Percentiles rank a stretch among this genome's conserved stretches.
phyloP scores from a whole-genome alignment of 2,113 vertebrate species.

The Kobus ellipsiprymnus region DNA sequence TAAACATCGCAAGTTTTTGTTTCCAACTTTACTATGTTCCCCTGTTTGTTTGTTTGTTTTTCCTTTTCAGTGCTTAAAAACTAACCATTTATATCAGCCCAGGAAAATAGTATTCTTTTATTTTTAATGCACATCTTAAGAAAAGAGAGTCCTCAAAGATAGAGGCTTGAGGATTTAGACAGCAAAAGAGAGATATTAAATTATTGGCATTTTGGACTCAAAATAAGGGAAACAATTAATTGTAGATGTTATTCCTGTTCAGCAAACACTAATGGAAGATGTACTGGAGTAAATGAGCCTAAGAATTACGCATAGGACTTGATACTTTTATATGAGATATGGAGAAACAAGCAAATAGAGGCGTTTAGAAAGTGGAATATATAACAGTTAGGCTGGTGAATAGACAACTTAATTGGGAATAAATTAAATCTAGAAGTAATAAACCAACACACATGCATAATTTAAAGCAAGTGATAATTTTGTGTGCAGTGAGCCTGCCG shows the following conservation, averaged over 20 bases:
- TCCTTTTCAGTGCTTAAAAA: not conserved
- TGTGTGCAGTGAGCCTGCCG: not conserved
- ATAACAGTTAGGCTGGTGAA: not conserved
- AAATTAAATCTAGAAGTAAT: conserved; percentile 43
- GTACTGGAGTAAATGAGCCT: not conserved
- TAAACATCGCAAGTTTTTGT: not conserved
- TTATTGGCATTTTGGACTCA: not conserved
- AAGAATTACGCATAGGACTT: not conserved
- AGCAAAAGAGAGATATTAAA: not conserved
- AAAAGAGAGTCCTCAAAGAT: not conserved
- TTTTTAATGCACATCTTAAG: not conserved
- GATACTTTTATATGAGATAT: not conserved
- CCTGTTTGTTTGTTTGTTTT: not conserved
- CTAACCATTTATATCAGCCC: not conserved
- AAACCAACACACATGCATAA: not conserved
- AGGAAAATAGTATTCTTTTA: not conserved
- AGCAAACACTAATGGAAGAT: not conserved
- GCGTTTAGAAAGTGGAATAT: conserved; percentile 31
- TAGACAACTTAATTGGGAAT: conserved; percentile 44
- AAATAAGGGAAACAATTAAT: conserved; percentile 11
- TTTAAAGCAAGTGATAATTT: conserved; percentile 12
- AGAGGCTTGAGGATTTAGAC: not conserved
- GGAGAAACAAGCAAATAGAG: conserved; percentile 11
- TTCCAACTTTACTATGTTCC: not conserved
- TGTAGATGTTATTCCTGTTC: not conserved